Conservation (phyloP, 2,797 vertebrate genomes). For the Botia almorhae region DNA sequence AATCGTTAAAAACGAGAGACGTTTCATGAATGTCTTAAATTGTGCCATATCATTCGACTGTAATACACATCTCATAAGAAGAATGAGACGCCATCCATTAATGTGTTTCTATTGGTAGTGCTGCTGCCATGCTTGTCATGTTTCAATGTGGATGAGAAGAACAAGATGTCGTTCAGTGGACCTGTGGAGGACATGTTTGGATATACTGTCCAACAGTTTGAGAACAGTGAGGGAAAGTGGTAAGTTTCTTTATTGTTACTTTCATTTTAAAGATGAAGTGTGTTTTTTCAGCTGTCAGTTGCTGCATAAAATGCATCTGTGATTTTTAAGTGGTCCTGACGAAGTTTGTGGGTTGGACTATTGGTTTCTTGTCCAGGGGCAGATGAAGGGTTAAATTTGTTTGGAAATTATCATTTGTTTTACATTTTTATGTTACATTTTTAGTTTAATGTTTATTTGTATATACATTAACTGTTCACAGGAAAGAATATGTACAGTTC, state of each 20-base stretch:
- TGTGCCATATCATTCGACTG: too few relatives aligned
- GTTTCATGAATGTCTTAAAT: background rate
- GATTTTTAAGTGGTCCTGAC: too few relatives aligned
- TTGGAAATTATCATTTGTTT: too few relatives aligned
- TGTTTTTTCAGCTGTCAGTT: too few relatives aligned
- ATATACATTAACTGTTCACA: too few relatives aligned
- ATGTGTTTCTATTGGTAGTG: constrained; percentile 61
- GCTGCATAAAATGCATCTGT: too few relatives aligned
- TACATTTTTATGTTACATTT: too few relatives aligned
- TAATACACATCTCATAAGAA: too few relatives aligned
- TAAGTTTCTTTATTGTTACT: constrained; percentile 68
- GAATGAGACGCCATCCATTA: too few relatives aligned
- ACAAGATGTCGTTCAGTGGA: constrained; percentile 87
- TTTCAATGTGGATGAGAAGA: constrained; percentile 96
- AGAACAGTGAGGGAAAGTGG: constrained; percentile 98
- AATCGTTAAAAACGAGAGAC: background rate
- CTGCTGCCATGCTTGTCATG: constrained; percentile 74
- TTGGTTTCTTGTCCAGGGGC: background rate
- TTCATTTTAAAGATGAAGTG: too few relatives aligned
- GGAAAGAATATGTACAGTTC: background rate
- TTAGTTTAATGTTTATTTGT: too few relatives aligned
- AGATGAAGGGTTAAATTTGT: too few relatives aligned
- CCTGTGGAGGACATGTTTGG: constrained; percentile 95
- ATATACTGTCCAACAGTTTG: constrained; percentile 95
- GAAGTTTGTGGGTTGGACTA: background rate